Base-by-base conservation (phyloP, 2,113 vertebrate species). In the Felis catus region DNA sequence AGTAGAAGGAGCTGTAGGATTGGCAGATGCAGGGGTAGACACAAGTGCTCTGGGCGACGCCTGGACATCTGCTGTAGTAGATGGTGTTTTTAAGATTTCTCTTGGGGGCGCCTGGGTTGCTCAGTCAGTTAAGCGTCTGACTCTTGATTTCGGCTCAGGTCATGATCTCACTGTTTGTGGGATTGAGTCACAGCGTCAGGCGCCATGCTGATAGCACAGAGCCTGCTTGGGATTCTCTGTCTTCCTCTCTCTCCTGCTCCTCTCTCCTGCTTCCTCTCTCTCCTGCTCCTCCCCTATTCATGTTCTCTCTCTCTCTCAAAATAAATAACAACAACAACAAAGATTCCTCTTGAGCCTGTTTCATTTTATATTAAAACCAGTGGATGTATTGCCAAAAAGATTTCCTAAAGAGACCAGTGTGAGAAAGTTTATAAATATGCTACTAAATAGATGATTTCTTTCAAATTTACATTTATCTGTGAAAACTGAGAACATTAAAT, bases 401-500 rank as follows among this genome's bases (percentile, higher is more conserved):
- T 97, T 97, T 98, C 90, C 94, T 87, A 95, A 98, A 98, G 96
- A 98, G 87, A 94, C 93, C 98, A 87, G 88, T 97, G 91, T 98
- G 97, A 96, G 97, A 98, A 65, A 73, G 68, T 82, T 98, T 97
- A 98, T 98, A 98, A 98, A 98, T 98, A 71, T 41, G 41, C 16
- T 71, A 61, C 25, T 93, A 70, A 61, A 39, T 68, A 45, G 53
- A 36, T 45, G 51, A 71, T 71, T 84, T 79, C 51, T 78, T 80
- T 90, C 29, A 63, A 78, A 65, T 85, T 70, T 83, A 23, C 3
- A 14, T 36, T 90, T 84, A 65, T 73, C 53, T 79, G 41, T 85
- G 27, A 18, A 23, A 94, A 85, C 41, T 55, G 80, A 83, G 61
- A 84, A 51, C 29, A 80, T 65, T 85, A 86, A 18, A 90, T 80